Base-by-base conservation (phyloP, 2,888 invertebrate species). In the Thymelicus lineola region DNA sequence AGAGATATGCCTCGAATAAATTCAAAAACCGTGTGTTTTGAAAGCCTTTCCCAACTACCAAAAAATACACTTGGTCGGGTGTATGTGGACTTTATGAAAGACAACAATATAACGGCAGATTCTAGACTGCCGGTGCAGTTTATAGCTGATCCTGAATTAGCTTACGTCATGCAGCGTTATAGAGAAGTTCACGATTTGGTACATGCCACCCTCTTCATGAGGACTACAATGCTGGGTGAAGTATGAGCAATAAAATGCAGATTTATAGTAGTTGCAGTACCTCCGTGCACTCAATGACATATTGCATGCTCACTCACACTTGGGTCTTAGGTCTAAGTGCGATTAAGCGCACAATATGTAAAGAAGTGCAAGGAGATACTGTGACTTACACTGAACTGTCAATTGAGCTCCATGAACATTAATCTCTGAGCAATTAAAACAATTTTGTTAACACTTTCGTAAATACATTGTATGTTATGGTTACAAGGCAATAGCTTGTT, bases 131-230 rank as follows among this genome's bases (percentile, higher is more conserved):
- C 97, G 15, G 99, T 99, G 0, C 97, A 97, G 80, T 99, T 99
- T 90, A 95, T 99, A 61, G 96, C 98, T 75, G 97, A 99, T 86
- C 91, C 96, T 1, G 97, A 98, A 74, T 89, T 98, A 77, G 98
- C 98, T 6, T 99, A 99, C 90, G 97, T 99, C 59, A 98, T 99
- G 97, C 98, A 98, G 87, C 95, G 99, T 67, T 99, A 99, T 86
- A 95, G 99, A 75, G 99, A 99, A 93, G 97, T 97, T 9, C 99
- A 99, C 87, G 99, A 99, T 93, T 95, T 99, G 75, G 96, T 98
- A 71, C 99, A 99, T 90, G 96, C 98, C 0, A 94, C 97, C 17
- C 94, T 99, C 53, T 96, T 96, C 76, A 99, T 99, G 98, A 98
- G 97, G 48, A 99, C 98, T 12, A 97, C 97, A 80, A 98, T 98